These are phyloP conservation scores for Drosophila ambigua DNA, from an alignment of 1,140 invertebrate species.

Conservation along the genomic window DNA sequence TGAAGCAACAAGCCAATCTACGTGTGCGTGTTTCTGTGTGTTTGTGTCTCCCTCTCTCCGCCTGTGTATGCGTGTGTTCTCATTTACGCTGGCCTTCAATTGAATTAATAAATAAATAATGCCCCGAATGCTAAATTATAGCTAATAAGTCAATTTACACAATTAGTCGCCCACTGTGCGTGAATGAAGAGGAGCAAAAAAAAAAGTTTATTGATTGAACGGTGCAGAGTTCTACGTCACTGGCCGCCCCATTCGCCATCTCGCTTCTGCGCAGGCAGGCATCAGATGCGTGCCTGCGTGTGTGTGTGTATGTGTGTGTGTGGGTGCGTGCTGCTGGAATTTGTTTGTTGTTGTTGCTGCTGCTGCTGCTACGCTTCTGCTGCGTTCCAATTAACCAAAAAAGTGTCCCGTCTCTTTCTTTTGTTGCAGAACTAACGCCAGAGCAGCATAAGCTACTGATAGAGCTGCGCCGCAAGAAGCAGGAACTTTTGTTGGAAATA, in stretches of 20 bases:
- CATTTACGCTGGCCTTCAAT: conserved; percentile 65
- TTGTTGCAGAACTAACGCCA: conserved; percentile 94
- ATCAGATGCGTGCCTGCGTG: conserved; percentile 25
- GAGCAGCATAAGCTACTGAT: conserved; percentile 95
- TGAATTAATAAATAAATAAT: conserved; percentile 47
- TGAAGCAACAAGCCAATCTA: conserved; percentile 71
- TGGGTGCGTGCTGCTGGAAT: conserved; percentile 29
- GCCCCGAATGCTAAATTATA: conserved; percentile 47
- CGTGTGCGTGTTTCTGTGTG: conserved; percentile 18
- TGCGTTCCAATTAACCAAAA: conserved; percentile 60
- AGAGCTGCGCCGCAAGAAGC: conserved; percentile 94
- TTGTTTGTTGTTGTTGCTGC: conserved; percentile 16
- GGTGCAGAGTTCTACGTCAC: conserved; percentile 17
- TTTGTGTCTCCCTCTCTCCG: background rate
- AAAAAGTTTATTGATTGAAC: conserved; percentile 43
- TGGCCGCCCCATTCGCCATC: conserved; percentile 23
- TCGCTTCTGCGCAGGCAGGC: conserved; percentile 27
- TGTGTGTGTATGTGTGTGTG: conserved; percentile 34
- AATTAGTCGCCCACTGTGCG: conserved; percentile 43
- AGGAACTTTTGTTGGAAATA: conserved; percentile 95
- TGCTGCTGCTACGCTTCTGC: conserved; percentile 40
- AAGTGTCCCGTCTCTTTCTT: conserved; percentile 77
- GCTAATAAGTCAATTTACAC: conserved; percentile 67
- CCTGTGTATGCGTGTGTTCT: conserved; percentile 30
- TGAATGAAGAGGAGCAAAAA: conserved; percentile 14